phyloP scores from a whole-genome alignment of 2,797 vertebrate species.

The Sebastolobus alascanus region DNA sequence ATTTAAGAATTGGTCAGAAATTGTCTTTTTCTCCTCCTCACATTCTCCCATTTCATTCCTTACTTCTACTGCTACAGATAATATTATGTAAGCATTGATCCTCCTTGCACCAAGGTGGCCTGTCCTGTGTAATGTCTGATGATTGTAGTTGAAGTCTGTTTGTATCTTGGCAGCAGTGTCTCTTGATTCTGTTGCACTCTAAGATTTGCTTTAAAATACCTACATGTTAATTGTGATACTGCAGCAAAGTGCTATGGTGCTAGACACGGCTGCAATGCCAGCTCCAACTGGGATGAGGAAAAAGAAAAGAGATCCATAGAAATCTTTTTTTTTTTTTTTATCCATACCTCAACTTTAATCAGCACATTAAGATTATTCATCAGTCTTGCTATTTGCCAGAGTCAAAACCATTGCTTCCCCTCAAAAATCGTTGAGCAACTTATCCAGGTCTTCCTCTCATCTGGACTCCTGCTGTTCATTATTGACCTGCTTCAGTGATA shows the following conservation, averaged over 20 bases:
- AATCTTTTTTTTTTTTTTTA: too few relatives aligned
- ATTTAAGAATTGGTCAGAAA: background rate
- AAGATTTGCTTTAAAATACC: background rate
- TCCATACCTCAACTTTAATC: too few relatives aligned
- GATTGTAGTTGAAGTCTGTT: background rate
- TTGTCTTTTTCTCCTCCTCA: background rate
- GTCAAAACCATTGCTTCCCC: too few relatives aligned
- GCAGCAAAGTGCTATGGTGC: background rate
- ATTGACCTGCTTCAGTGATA: too few relatives aligned
- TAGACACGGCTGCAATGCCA: too few relatives aligned
- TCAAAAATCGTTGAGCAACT: too few relatives aligned
- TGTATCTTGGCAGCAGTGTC: background rate
- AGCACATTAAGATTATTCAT: too few relatives aligned
- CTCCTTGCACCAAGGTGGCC: background rate
- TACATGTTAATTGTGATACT: background rate
- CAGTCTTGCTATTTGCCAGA: too few relatives aligned
- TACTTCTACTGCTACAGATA: background rate
- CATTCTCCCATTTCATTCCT: background rate
- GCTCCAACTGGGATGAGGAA: too few relatives aligned
- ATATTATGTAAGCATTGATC: background rate
- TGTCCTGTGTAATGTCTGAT: background rate
- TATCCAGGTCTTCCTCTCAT: too few relatives aligned
- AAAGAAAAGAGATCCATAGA: too few relatives aligned
- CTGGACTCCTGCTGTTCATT: too few relatives aligned
- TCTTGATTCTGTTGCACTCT: background rate